Base-by-base conservation (phyloP, 2,113 vertebrate genomes). In the Alligator mississippiensis region DNA sequence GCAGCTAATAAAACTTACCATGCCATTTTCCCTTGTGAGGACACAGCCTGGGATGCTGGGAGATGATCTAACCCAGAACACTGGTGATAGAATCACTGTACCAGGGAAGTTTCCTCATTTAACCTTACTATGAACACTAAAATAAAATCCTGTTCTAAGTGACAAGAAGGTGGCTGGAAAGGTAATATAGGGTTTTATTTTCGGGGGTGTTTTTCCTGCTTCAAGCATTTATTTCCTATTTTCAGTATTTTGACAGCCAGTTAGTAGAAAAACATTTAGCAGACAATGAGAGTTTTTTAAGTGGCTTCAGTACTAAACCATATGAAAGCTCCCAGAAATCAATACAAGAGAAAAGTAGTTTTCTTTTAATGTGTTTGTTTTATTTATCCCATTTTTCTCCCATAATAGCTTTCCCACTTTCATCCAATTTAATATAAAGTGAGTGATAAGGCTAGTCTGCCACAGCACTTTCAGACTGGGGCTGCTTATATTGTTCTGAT, bases 221-320 rank as follows among this genome's bases (percentile, higher is more conserved):
- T 93, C 55, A 80, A 93, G 66, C 77, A 59, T 17, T 93, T 88
- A 12, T 63, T 92, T 81, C 77, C 47, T 82, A 10, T 88, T 88
- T 92, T 82, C 85, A 80, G 15, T 80, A 76, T 88, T 93, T 78
- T 16, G 84, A 93, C 82, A 88, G 66, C 10, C 63, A 88, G 79
- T 30, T 72, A 86, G 79, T 80, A 94, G 68, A 61, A 93, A 47
- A 91, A 90, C 22, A 81, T 81, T 94, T 91, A 92, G 83, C n/a
- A 89, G 80, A 96, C 89, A 95, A 95, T 85, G 38, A 97, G 47
- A 88, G 12, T 81, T 91, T 81, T 91, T 28, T 4, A 21, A 96
- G 74, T 61, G 61, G 80, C 66, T 30, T 90, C 88, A 95, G 93
- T 93, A 68, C 13, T 63, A 85, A 95, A 64, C 18, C 58, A n/a